Evolutionary conservation across 2,113 vertebrate species (phyloP).

Genomic region (Sminthopsis crassicaudata): DNA sequence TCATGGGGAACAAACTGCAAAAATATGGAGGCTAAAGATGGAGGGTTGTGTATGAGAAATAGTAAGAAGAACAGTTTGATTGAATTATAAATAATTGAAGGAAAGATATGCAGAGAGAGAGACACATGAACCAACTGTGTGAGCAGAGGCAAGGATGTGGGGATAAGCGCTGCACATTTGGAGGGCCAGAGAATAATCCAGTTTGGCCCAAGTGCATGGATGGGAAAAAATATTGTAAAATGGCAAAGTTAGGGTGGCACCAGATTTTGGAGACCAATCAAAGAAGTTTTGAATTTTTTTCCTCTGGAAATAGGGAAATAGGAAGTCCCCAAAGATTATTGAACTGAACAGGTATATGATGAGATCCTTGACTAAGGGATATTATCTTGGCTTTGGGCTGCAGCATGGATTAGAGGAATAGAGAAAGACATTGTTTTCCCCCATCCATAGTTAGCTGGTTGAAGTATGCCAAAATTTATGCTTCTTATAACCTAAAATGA

Average conservation of each 20-base stretch:
- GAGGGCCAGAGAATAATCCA: not conserved
- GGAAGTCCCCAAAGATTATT: not conserved
- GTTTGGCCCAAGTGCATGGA: not conserved
- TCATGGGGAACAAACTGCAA: not conserved
- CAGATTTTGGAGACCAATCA: not conserved
- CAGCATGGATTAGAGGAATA: not conserved
- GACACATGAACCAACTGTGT: not conserved
- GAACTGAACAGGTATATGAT: not conserved
- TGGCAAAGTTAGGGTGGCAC: too few relatives aligned
- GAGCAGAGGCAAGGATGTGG: not conserved
- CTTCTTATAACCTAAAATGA: not conserved
- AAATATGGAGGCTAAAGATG: not conserved
- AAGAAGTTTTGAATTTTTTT: not conserved
- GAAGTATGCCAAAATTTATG: not conserved
- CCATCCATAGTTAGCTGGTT: not conserved
- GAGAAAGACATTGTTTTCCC: not conserved
- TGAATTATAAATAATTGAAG: not conserved
- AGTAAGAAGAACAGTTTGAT: not conserved
- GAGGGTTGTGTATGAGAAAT: not conserved
- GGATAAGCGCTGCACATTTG: not conserved
- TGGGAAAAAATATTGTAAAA: not conserved
- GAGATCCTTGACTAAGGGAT: not conserved
- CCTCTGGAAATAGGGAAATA: not conserved
- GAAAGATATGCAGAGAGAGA: not conserved
- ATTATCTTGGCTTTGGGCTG: not conserved